Percentiles rank a stretch among this genome's conserved stretches.
Conservation (phyloP, 1,140 invertebrate genomes). For the Cyclina sinensis region DNA sequence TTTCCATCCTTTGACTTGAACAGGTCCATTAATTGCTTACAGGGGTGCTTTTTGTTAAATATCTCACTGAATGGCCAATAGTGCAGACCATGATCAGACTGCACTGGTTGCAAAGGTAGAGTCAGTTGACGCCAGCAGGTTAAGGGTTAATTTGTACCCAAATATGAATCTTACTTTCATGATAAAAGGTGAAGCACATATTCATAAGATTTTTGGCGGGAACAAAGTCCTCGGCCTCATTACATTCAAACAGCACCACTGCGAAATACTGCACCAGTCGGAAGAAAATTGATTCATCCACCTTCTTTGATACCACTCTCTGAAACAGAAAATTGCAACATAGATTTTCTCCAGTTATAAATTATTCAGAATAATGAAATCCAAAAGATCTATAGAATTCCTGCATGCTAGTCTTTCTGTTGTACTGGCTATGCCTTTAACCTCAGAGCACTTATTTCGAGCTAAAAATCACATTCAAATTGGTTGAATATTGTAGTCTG, state of each 20-base stretch:
- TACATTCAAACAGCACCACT: slow-evolving; percentile 92
- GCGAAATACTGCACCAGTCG: slow-evolving; percentile 93
- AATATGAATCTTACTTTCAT: slow-evolving; percentile 90
- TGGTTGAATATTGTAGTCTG: too few relatives aligned
- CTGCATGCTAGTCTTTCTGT: too few relatives aligned
- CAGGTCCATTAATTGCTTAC: too few relatives aligned
- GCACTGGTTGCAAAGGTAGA: too few relatives aligned
- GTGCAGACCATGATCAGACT: too few relatives aligned
- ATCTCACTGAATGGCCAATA: too few relatives aligned
- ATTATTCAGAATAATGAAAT: background rate
- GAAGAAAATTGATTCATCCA: slow-evolving; percentile 92
- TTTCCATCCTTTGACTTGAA: too few relatives aligned
- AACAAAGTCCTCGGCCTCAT: slow-evolving; percentile 92
- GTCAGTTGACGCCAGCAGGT: too few relatives aligned
- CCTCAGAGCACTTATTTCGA: too few relatives aligned
- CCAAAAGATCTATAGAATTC: background rate
- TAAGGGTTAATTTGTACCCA: background rate
- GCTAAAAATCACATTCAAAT: too few relatives aligned
- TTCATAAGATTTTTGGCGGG: slow-evolving; percentile 94
- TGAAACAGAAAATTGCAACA: slow-evolving; percentile 72
- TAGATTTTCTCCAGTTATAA: background rate
- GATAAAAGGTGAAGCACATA: slow-evolving; percentile 94
- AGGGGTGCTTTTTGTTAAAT: too few relatives aligned
- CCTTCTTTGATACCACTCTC: slow-evolving; percentile 90
- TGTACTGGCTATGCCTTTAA: too few relatives aligned